These are phyloP conservation scores for Guaruba guarouba DNA, from an alignment of 2,113 vertebrate genomes.

Conservation along the genomic window DNA sequence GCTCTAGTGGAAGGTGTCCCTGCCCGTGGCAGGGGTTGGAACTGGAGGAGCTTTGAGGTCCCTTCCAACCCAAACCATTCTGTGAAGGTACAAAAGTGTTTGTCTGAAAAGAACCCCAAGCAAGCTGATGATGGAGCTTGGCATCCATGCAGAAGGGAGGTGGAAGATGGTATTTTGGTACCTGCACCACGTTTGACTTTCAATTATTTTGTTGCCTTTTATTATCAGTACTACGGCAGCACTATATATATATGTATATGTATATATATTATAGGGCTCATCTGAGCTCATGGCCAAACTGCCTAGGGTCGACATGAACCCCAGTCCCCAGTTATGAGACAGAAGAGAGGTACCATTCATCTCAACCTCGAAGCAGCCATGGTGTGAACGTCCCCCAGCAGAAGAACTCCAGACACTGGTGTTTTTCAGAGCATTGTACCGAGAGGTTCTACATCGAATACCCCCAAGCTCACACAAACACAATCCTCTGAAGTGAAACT, in stretches of 20 bases:
- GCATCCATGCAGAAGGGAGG: neutral
- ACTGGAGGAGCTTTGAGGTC: no score
- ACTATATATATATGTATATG: no score
- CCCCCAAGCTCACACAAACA: neutral
- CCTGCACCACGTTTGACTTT: neutral
- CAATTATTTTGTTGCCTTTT: neutral
- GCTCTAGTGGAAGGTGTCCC: no score
- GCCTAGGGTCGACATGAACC: neutral
- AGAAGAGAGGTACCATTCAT: neutral
- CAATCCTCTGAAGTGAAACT: neutral
- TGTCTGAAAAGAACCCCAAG: neutral
- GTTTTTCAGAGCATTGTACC: neutral
- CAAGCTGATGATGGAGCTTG: rapidly evolving
- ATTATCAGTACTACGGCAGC: neutral
- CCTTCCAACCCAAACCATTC: neutral
- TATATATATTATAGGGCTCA: neutral
- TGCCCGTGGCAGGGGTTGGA: no score
- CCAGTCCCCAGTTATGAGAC: neutral
- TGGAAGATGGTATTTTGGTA: neutral
- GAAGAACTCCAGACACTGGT: rapidly evolving
- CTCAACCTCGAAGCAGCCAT: neutral
- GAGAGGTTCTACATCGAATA: neutral
- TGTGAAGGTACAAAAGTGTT: neutral
- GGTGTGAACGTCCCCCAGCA: rapidly evolving
- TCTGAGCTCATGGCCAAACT: neutral